Evolutionary conservation across 2,113 vertebrate species (phyloP).

Genomic region (Dinomys branickii): DNA sequence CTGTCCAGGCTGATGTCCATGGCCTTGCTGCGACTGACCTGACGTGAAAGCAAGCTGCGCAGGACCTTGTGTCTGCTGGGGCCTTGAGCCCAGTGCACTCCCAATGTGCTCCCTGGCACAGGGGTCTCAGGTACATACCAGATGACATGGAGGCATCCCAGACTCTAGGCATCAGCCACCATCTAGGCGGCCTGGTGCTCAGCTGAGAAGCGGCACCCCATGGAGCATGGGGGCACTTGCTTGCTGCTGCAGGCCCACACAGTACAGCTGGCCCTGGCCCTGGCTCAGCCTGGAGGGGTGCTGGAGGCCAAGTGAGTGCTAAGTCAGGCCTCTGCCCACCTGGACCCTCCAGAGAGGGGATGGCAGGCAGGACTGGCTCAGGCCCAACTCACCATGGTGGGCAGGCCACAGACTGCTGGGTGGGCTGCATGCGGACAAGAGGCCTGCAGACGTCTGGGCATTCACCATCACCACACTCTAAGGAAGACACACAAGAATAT

Average conservation of each 20-base stretch:
- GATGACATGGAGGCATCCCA: no score
- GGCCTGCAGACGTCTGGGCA: not conserved
- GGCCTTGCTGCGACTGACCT: not conserved
- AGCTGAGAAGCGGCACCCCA: not conserved
- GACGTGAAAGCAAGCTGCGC: not conserved
- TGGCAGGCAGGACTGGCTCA: not conserved
- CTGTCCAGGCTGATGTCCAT: not conserved
- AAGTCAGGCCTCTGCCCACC: not conserved
- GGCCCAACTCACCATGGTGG: not conserved
- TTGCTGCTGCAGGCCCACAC: not conserved
- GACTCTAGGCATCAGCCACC: not conserved
- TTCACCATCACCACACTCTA: not conserved
- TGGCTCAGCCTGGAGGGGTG: not conserved
- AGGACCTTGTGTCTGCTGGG: not conserved
- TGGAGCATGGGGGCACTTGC: not conserved
- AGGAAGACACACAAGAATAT: not conserved
- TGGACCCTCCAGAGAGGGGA: not conserved
- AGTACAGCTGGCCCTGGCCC: not conserved
- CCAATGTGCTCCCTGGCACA: not conserved
- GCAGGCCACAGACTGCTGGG: not conserved
- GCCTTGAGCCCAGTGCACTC: not conserved
- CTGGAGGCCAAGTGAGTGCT: not conserved
- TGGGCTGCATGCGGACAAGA: not conserved
- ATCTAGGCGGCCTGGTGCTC: not conserved
- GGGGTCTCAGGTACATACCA: not conserved